These are phyloP conservation scores for Achatina immaculata DNA, from an alignment of 1,140 invertebrate species.

Conservation along the genomic window DNA sequence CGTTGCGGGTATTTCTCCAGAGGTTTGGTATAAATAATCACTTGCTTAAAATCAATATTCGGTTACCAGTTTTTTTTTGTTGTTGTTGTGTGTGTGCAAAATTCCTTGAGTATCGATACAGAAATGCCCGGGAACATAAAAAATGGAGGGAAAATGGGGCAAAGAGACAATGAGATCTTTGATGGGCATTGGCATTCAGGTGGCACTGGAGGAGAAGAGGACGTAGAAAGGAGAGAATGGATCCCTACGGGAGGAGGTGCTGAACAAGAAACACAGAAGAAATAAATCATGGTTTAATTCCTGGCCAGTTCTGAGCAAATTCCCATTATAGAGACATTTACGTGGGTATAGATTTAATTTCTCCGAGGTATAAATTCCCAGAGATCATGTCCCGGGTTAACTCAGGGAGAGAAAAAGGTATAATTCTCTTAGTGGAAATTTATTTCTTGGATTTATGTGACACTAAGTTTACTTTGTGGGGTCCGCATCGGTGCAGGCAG, in stretches of 20 bases:
- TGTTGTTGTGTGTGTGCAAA: too few species aligned
- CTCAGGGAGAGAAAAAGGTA: background rate
- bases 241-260: background rate
- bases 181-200: background rate
- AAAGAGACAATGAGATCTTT: conserved; percentile 16
- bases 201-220: background rate
- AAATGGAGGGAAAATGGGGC: background rate
- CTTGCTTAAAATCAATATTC: background rate
- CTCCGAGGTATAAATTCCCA: background rate
- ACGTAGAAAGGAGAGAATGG: background rate
- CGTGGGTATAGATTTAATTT: background rate
- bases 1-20: background rate
- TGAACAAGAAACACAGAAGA: background rate
- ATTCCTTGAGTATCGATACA: conserved; percentile 2
- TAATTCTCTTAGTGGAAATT: background rate
- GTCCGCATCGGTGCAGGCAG: background rate
- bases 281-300: background rate
- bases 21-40: background rate
- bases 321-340: conserved; percentile 12
- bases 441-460: background rate
- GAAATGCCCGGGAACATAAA: background rate
- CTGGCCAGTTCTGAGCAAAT: background rate
- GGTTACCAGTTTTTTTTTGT: background rate
- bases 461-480: background rate
- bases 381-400: background rate